Base-by-base conservation (phyloP, 2,888 invertebrate species). In the Prenolepis imparis region DNA sequence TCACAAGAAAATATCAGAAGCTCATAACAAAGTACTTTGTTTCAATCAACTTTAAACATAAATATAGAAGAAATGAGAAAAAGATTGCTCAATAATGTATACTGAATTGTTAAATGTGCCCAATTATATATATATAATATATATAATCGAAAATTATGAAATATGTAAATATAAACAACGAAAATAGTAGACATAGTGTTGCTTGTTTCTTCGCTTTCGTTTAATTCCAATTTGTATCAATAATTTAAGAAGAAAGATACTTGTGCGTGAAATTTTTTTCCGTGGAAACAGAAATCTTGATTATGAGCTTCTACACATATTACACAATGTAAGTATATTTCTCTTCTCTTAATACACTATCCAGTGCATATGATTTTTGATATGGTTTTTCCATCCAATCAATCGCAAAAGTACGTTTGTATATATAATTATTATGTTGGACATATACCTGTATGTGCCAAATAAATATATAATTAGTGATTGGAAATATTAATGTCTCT, bases 401-500 rank as follows among this genome's bases (percentile, higher is more conserved):
- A 18, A 70, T 21, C 18, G 24, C 64, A 63, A 48, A 87, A 66
- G 63, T 81, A 36, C 36, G 67, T 87, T 86, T 84, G 82, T 86
- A 63, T 3, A 72, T 57, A 87, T 89, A 89, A 86, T 85, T 82
- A 83, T 84, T 85, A 88, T 72, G n/a, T 88, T 84, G 82, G 86
- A 83, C 57, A 84, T 88, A 89, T 87, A 88, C 82, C 84, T 90
- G 86, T 88, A 91, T 89, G 91, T 91, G 91, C 91, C 91, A 91
- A 91, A 91, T 90, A 91, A 90, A 90, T 86, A 86, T 52, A 52
- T 81, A 84, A 41, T 82, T 86, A 83, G 74, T n/a, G n/a, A n/a
- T 72, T 86, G 55, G 11, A 74, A 41, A 21, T 74, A 32, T 83
- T 39, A n/a, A 48, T 12, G 21, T 48, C 8, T 63, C 9, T 83